Evolutionary conservation across 2,113 vertebrate genomes (phyloP).

Genomic region (Jacana jacana): DNA sequence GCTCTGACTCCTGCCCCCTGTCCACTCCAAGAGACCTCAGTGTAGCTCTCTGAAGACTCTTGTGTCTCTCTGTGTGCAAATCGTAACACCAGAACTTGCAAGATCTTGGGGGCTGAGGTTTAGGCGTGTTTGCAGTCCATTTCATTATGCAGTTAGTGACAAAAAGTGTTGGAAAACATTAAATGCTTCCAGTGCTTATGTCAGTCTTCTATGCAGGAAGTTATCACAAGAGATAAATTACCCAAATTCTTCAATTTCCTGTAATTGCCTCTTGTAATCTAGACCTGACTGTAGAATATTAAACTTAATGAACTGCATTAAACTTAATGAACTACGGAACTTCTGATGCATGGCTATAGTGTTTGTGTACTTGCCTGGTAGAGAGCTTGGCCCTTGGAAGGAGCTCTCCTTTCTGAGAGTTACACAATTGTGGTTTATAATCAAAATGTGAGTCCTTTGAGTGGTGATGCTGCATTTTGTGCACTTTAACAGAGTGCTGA

Average conservation of each 20-base stretch:
- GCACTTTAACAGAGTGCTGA: neutral
- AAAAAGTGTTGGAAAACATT: neutral
- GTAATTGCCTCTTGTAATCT: neutral
- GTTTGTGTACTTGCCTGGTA: neutral
- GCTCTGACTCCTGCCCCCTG: no score
- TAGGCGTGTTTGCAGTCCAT: neutral
- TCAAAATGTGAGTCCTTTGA: neutral
- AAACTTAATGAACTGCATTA: neutral
- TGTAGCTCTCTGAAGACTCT: neutral
- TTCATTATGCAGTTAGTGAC: neutral
- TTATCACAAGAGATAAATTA: neutral
- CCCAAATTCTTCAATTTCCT: neutral
- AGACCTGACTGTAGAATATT: neutral
- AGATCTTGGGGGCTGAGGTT: neutral
- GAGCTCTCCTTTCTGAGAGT: neutral
- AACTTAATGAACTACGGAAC: neutral
- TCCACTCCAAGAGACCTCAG: neutral
- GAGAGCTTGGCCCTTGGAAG: neutral
- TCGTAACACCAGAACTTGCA: neutral
- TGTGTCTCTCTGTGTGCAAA: neutral
- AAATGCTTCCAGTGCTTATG: neutral
- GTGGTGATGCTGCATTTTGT: neutral
- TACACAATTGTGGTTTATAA: neutral
- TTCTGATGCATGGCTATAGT: neutral
- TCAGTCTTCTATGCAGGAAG: neutral